Evolutionary conservation across 2,113 vertebrate species (phyloP).

Genomic region (Brachirus orientalis): DNA sequence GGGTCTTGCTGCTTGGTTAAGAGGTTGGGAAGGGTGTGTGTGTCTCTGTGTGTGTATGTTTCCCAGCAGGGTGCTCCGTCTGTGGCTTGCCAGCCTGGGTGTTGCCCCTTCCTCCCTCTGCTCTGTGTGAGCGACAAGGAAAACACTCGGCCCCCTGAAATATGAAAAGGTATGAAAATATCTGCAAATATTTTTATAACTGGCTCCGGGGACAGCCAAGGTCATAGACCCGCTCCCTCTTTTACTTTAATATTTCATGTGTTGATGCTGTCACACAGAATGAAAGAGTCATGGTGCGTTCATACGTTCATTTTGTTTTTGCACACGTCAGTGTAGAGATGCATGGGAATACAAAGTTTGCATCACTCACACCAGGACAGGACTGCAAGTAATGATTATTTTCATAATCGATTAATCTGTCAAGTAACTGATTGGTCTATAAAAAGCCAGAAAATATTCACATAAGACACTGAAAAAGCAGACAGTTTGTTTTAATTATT

Average conservation of each 20-base stretch:
- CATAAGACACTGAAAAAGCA: no score
- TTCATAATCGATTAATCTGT: no score
- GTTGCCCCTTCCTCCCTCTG: conserved; percentile 60
- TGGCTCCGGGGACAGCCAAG: conserved; percentile 26
- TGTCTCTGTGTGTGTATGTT: conserved; percentile 21
- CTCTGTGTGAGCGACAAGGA: conserved; percentile 55
- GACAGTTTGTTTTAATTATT: no score
- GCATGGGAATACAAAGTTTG: no score
- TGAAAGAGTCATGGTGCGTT: background rate
- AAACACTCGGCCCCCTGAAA: conserved; percentile 59
- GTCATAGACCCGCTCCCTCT: conserved; percentile 32
- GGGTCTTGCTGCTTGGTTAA: conserved; percentile 38
- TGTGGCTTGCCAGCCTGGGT: conserved; percentile 50
- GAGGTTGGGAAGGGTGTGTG: background rate
- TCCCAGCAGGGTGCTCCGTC: conserved; percentile 52
- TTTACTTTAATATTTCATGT: conserved; percentile 19
- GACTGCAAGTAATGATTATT: no score
- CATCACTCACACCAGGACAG: no score
- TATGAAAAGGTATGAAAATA: conserved; percentile 60
- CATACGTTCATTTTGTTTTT: background rate
- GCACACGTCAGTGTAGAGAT: no score
- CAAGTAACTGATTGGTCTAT: no score
- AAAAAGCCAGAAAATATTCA: no score
- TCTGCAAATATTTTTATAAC: conserved; percentile 50
- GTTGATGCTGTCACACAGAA: background rate